Conservation (phyloP, 1,140 invertebrate genomes). For the Drosophila pseudoananassae region DNA sequence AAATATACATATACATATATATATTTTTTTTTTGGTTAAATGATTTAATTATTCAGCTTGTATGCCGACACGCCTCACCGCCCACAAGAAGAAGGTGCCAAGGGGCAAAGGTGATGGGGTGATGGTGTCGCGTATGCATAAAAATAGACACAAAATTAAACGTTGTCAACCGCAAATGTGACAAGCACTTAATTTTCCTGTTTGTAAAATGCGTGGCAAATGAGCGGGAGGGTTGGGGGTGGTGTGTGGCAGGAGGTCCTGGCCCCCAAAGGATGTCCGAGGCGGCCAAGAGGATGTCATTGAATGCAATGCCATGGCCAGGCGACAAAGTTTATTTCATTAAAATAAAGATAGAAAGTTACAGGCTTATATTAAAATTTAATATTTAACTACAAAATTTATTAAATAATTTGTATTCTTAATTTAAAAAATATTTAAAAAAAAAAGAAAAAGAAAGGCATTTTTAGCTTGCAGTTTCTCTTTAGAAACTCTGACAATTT, state of each 20-base stretch:
- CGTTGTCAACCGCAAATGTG: constrained; percentile 73
- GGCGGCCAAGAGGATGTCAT: neutral
- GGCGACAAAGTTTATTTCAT: neutral
- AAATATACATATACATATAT: too few relatives aligned
- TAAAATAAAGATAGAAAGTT: too few relatives aligned
- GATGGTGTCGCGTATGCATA: constrained; percentile 26
- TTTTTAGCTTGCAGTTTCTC: neutral
- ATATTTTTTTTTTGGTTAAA: constrained; percentile 59
- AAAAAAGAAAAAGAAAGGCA: too few relatives aligned
- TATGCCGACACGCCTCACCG: neutral
- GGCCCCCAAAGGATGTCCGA: too few relatives aligned
- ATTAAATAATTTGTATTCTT: too few relatives aligned
- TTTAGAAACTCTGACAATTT: constrained; percentile 11
- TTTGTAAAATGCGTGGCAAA: constrained; percentile 68
- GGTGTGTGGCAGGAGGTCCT: too few relatives aligned
- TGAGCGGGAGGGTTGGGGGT: neutral
- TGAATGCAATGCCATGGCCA: neutral
- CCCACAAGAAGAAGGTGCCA: neutral
- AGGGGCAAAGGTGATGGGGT: constrained; percentile 14
- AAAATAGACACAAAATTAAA: constrained; percentile 71
- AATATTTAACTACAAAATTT: too few relatives aligned
- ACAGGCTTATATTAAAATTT: too few relatives aligned
- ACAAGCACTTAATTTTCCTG: constrained; percentile 77
- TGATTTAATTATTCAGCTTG: constrained; percentile 68
- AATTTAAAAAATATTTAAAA: too few relatives aligned